Conservation (phyloP, 2,888 invertebrate genomes). For the Didymodactylos carnosus region DNA sequence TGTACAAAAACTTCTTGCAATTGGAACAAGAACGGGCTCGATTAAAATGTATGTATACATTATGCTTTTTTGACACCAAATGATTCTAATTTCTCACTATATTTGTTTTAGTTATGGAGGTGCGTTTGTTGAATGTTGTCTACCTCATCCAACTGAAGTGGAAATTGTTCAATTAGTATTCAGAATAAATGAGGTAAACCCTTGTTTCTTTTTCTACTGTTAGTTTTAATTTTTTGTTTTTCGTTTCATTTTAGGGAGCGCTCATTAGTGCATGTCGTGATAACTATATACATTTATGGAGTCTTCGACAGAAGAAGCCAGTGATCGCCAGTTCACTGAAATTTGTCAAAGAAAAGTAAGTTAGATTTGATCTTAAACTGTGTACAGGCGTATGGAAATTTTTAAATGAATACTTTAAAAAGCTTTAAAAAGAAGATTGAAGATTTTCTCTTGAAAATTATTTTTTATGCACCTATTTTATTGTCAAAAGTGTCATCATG, state of each 20-base stretch:
- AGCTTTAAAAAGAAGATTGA: too few species aligned
- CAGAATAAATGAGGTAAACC: not conserved
- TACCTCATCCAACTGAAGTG: conserved; percentile 3
- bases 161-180: not conserved
- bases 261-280: conserved; percentile 83
- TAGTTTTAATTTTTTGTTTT: not conserved
- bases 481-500: not conserved
- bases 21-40: conserved; percentile 83
- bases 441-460: too few species aligned
- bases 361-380: not conserved
- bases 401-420: too few species aligned
- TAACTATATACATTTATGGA: conserved; percentile 90
- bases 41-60: conserved; percentile 57
- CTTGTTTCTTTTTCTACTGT: too few species aligned
- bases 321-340: conserved; percentile 87
- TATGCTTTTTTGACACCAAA: not conserved
- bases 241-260: conserved; percentile 46
- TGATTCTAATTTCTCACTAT: conserved; percentile 26
- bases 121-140: conserved; percentile 9
- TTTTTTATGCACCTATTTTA: not conserved
- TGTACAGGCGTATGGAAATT: too few species aligned
- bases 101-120: conserved; percentile 9
- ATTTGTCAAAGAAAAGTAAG: conserved; percentile 74
- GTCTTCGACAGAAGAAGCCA: conserved; percentile 68
- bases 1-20: conserved; percentile 80